A percentile compares a stretch with the other conserved stretches of the same genome.
phyloP scores from a whole-genome alignment of 2,797 vertebrate genomes.

The Aplochiton taeniatus region DNA sequence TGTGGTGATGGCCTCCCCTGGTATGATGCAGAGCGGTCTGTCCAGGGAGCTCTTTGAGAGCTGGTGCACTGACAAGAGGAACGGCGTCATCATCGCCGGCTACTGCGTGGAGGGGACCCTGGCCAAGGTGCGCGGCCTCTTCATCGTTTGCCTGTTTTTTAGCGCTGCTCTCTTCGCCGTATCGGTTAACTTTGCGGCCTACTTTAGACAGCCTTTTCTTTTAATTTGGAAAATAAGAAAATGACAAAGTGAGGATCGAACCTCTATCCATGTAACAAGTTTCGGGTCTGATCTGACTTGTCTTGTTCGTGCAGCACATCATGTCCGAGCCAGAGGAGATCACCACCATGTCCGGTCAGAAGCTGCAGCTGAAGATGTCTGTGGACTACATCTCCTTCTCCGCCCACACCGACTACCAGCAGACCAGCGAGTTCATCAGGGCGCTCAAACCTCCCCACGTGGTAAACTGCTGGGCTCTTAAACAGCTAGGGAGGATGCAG shows the following conservation, averaged over 20 bases:
- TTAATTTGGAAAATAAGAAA: background rate
- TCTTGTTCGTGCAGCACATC: slow-evolving; percentile 81
- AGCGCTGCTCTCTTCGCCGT: no score
- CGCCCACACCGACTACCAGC: slow-evolving; percentile 95
- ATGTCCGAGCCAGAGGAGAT: slow-evolving; percentile 98
- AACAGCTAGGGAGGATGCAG: no score
- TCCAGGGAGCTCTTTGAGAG: slow-evolving; percentile 96
- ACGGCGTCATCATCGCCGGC: slow-evolving; percentile 94
- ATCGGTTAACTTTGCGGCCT: background rate
- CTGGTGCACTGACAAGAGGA: slow-evolving; percentile 98
- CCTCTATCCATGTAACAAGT: background rate
- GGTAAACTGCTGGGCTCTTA: slow-evolving; percentile 69
- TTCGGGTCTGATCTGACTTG: background rate
- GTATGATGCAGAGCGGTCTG: slow-evolving; percentile 98
- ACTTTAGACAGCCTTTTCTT: background rate
- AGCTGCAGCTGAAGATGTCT: slow-evolving; percentile 95
- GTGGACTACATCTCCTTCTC: slow-evolving; percentile 96
- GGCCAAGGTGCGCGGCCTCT: slow-evolving; percentile 82
- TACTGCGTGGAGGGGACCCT: slow-evolving; percentile 96
- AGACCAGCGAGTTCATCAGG: slow-evolving; percentile 96
- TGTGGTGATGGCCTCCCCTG: slow-evolving; percentile 95
- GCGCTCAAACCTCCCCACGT: slow-evolving; percentile 94
- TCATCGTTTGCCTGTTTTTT: no score
- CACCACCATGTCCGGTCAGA: slow-evolving; percentile 95
- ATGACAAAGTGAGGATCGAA: background rate